Evolutionary conservation across 2,113 vertebrate genomes (phyloP).

Genomic region (Paralichthys olivaceus): DNA sequence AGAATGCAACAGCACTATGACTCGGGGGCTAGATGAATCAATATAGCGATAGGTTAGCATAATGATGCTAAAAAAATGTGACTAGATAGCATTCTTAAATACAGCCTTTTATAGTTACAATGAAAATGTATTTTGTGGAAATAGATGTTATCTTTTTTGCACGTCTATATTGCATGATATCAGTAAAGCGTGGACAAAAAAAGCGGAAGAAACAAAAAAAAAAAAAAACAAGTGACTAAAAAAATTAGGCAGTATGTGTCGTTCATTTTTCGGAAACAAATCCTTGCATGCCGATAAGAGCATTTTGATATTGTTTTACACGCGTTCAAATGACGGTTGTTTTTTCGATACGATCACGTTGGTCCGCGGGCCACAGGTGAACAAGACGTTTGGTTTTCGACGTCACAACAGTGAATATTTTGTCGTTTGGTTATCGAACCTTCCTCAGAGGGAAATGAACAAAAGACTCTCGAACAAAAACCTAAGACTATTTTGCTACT

Average conservation of each 20-base stretch:
- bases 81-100: slow-evolving; percentile 85
- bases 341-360: slow-evolving; percentile 50
- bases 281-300: slow-evolving; percentile 83
- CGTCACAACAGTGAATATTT: slow-evolving; percentile 46
- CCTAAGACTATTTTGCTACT: slow-evolving; percentile 68
- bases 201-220: slow-evolving; percentile 61
- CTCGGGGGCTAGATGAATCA: slow-evolving; percentile 77
- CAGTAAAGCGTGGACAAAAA: slow-evolving; percentile 81
- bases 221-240: slow-evolving; percentile 60
- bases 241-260: slow-evolving; percentile 77
- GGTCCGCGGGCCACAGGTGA: slow-evolving; percentile 50
- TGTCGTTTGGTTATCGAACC: slow-evolving; percentile 49
- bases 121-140: slow-evolving; percentile 87
- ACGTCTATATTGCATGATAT: slow-evolving; percentile 88
- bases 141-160: slow-evolving; percentile 89
- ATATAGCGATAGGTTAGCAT: slow-evolving; percentile 80
- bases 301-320: slow-evolving; percentile 79
- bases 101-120: slow-evolving; percentile 86
- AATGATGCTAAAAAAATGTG: slow-evolving; percentile 79
- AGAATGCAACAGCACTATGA: slow-evolving; percentile 77
- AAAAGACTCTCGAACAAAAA: slow-evolving; percentile 73
- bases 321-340: slow-evolving; percentile 66
- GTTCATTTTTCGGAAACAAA: slow-evolving; percentile 79
- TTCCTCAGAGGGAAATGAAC: slow-evolving; percentile 54
- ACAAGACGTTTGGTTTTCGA: slow-evolving; percentile 42